Evolutionary conservation across 2,888 invertebrate genomes (phyloP), one percentile per base, ranked within the genome.

Genomic region (Galeopsomyia nigrocyanea): DNA sequence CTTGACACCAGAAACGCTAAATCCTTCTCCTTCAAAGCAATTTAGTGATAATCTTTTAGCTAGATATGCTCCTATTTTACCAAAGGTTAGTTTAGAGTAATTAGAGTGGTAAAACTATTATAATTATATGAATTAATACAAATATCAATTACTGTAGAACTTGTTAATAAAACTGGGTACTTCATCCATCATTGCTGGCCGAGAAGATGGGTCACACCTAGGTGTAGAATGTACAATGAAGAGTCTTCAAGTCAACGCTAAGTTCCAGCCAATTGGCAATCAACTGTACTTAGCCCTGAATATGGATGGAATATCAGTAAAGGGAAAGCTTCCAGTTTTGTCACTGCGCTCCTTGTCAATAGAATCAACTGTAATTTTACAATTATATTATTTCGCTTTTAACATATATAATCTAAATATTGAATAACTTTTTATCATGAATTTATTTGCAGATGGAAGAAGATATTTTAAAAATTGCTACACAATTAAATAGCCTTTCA

Each of bases 51-150:
- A 84, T 75, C 68, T 87, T n/a, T 77, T 88, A 68, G 80, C 82
- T 71, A 90, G 92, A 83, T 87, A 94, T 75, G 90, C 92, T 22
- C 94, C 95, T 31, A 90, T 94, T 76, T 91, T 95, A 88, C 95
- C 95, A 87, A 95, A 94, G 90, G 93, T 92, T 86, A 78, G 78
- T 53, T 61, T 62, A 10, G 55, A 39, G 51, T 60, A 13, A 60
- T 53, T 14, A 46, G 3, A 63, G n/a, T 21, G 2, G n/a, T 47
- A 46, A 60, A 3, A 13, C 39, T 66, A 53, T 53, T 61, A 53
- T 51, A 56, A 58, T 53, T 62, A 26, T 51, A 57, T 0, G 21
- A 7, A 66, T 61, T 16, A 17, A 56, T 51, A 56, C 13, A 63
- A 47, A 64, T 65, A 49, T 75, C 31, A 49, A 21, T 51, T 64